Base-by-base conservation (phyloP, 2,797 vertebrate species). In the Numenius phaeopus region DNA sequence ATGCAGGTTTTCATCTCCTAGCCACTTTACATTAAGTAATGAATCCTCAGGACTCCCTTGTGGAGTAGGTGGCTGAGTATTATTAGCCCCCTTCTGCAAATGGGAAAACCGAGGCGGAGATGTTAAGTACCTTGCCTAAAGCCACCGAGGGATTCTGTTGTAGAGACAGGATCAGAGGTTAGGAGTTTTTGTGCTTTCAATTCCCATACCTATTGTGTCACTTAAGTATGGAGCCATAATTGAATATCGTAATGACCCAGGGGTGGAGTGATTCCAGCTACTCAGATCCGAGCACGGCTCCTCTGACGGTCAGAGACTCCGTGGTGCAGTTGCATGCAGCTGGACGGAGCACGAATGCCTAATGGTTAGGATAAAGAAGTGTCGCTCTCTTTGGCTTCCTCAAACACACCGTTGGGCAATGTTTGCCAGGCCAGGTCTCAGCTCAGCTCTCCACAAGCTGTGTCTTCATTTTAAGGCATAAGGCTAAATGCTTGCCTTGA, bases 1-100 rank as follows among this genome's bases (percentile, higher is more conserved):
- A 96, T 64, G 82, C 37, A 72, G 55, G 58, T 96, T 97, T 96
- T 96, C 89, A 88, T 96, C 91, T 94, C 96, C 70, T 82, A 96
- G 94, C 66, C 55, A 52, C 82, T 95, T 96, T 90, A 94, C 91
- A 91, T 96, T 94, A 95, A 94, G 87, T 81, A 94, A 90, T 86
- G 94, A 93, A 91, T 94, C 80, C 67, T 92, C 81, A 93, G 85
- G 79, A 69, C 89, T 93, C 86, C 93, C 71, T 84, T 72, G 59
- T 70, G 90, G 89, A 90, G 88, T 83, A 93, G 89, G 65, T 77
- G 80, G 91, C 82, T 79, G 44, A 93, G 80, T 76, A 72, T 94
- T 95, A 91, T 90, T 77, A 96, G 83, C 49, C 89, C 66, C 73
- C 37, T 90, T 94, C 90, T 90, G 88, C 84, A 95, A 86, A 92